Evolutionary conservation across 2,888 invertebrate species (phyloP).

Genomic region (Drosophila prolongata): DNA sequence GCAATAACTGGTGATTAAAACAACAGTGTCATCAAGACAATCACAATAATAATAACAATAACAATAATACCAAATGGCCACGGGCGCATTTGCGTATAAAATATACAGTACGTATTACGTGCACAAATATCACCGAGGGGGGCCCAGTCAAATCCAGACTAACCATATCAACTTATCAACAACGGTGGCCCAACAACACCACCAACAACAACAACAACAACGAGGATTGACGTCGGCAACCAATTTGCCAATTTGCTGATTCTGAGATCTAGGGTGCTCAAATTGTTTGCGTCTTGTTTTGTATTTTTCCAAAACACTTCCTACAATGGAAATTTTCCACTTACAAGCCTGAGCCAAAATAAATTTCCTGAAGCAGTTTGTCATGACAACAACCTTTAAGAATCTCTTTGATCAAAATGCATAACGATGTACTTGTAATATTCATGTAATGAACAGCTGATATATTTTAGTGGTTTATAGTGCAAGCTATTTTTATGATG

Average conservation of each 20-base stretch:
- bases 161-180: slow-evolving; percentile 29
- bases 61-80: slow-evolving; percentile 8
- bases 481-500: not conserved
- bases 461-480: not conserved
- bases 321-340: slow-evolving; percentile 41
- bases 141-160: slow-evolving; percentile 6
- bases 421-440: not conserved
- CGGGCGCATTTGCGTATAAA: slow-evolving; percentile 21
- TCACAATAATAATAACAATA: slow-evolving; percentile 25
- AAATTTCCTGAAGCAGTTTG: not conserved
- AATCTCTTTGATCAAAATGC: too few species aligned
- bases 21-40: slow-evolving; percentile 24
- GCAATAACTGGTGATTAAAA: slow-evolving; percentile 46
- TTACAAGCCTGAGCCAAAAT: slow-evolving; percentile 2
- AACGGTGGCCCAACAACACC: slow-evolving; percentile 5
- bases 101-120: slow-evolving; percentile 2
- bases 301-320: slow-evolving; percentile 18
- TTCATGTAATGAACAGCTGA: not conserved
- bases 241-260: slow-evolving; percentile 59
- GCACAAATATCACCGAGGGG: slow-evolving; percentile 15
- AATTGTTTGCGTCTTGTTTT: slow-evolving; percentile 2
- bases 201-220: slow-evolving; percentile 27
- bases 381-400: too few species aligned
- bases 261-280: slow-evolving; percentile 5
- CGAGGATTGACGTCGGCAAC: slow-evolving; percentile 54